Evolutionary conservation across 2,797 vertebrate species (phyloP).

Genomic region (Aulostomus chinensis): DNA sequence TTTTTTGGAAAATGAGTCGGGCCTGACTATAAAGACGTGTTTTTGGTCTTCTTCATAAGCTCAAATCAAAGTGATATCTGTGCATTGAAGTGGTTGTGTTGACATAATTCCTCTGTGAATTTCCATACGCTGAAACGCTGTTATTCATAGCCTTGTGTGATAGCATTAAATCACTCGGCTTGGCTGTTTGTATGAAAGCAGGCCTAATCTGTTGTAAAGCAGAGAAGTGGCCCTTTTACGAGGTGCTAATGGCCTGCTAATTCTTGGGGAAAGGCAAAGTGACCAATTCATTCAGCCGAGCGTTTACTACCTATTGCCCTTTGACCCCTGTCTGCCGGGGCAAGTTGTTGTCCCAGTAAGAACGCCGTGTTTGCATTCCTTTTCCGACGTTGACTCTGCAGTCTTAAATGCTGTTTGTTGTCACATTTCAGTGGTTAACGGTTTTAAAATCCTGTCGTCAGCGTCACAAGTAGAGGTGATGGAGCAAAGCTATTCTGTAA

Average conservation of each 20-base stretch:
- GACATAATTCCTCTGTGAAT: slow-evolving; percentile 28
- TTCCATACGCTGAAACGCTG: slow-evolving; percentile 4
- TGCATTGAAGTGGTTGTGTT: slow-evolving; percentile 34
- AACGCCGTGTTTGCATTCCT: slow-evolving; percentile 23
- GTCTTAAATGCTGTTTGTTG: neutral
- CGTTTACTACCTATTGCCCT: slow-evolving; percentile 72
- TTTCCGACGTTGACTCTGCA: slow-evolving; percentile 11
- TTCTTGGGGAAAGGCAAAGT: slow-evolving; percentile 71
- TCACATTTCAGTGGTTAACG: too few relatives aligned
- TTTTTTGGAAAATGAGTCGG: slow-evolving; percentile 20
- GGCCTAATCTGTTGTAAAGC: slow-evolving; percentile 70
- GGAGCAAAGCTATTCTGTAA: too few relatives aligned
- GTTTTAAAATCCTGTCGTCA: too few relatives aligned
- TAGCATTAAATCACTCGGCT: slow-evolving; percentile 38
- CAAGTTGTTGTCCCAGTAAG: slow-evolving; percentile 30
- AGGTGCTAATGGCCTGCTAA: slow-evolving; percentile 80
- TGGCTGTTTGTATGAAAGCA: slow-evolving; percentile 58
- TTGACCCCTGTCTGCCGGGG: slow-evolving; percentile 53
- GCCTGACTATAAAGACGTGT: slow-evolving; percentile 31
- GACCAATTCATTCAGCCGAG: slow-evolving; percentile 68
- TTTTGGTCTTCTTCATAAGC: slow-evolving; percentile 28
- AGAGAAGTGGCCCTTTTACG: slow-evolving; percentile 69
- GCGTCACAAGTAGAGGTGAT: too few relatives aligned
- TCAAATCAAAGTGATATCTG: slow-evolving; percentile 42
- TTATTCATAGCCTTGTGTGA: slow-evolving; percentile 12